phyloP scores from a whole-genome alignment of 2,113 vertebrate genomes.

The Empidonax traillii region DNA sequence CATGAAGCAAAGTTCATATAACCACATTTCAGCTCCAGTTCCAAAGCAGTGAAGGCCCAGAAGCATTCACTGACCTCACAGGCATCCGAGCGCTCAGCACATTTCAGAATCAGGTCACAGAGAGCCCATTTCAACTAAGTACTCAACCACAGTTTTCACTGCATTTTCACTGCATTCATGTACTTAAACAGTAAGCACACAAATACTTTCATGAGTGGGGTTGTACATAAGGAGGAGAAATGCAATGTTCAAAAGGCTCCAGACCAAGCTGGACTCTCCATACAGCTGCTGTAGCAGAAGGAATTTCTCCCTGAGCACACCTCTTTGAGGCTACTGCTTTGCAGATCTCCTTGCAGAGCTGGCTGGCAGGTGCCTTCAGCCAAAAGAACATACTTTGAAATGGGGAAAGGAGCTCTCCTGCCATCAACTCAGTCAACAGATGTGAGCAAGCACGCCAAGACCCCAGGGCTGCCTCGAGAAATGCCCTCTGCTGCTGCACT shows the following conservation, averaged over 20 bases:
- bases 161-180: not conserved
- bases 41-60: not conserved
- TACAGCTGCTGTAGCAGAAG: not conserved
- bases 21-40: not conserved
- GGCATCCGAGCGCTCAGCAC: not conserved
- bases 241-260: not conserved
- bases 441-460: rapidly evolving
- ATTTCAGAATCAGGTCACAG: not conserved
- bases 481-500: not conserved
- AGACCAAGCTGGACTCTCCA: not conserved
- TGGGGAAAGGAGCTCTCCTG: not conserved
- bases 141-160: not conserved
- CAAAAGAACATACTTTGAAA: not conserved
- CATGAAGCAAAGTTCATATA: not conserved
- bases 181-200: not conserved
- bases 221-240: not conserved
- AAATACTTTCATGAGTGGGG: not conserved
- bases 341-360: not conserved
- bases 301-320: not conserved
- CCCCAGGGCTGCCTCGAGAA: not conserved
- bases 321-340: not conserved
- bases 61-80: not conserved
- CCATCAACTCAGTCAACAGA: not conserved
- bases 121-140: not conserved
- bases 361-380: not conserved